Evolutionary conservation across 2,888 invertebrate genomes (phyloP).

Genomic region (Cylindroiulus punctatus): DNA sequence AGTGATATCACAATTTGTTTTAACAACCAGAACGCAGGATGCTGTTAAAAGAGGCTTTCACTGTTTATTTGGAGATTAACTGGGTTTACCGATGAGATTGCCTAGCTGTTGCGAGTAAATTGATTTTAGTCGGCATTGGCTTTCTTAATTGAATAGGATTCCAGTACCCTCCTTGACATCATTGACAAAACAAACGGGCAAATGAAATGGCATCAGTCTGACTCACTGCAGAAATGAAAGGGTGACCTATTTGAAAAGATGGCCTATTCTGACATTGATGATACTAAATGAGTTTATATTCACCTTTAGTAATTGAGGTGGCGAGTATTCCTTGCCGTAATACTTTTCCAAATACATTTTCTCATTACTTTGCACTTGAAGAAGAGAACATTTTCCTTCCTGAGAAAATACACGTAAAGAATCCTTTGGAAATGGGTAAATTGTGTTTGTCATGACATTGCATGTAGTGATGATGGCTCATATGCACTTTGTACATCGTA

Average conservation of each 20-base stretch:
- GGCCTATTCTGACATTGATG: neutral
- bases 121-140: neutral
- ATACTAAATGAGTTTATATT: neutral
- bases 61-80: neutral
- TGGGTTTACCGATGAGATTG: neutral
- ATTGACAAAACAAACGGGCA: neutral
- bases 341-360: constrained; percentile 14
- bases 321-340: constrained; percentile 1
- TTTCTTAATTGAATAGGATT: neutral
- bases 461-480: too few species aligned
- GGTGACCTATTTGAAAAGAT: neutral
- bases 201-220: neutral
- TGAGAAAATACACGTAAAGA: too few species aligned
- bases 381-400: constrained; percentile 3
- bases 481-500: too few species aligned
- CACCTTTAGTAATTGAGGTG: constrained; percentile 33
- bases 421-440: too few species aligned
- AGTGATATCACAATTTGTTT: neutral
- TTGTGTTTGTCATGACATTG: too few species aligned
- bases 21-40: neutral
- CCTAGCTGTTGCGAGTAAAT: too few species aligned
- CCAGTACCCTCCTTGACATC: neutral
- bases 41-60: neutral
- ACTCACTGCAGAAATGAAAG: neutral
- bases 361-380: constrained; percentile 48